Evolutionary conservation across 1,140 invertebrate genomes (phyloP).

Genomic region (Drosophila saltans): DNA sequence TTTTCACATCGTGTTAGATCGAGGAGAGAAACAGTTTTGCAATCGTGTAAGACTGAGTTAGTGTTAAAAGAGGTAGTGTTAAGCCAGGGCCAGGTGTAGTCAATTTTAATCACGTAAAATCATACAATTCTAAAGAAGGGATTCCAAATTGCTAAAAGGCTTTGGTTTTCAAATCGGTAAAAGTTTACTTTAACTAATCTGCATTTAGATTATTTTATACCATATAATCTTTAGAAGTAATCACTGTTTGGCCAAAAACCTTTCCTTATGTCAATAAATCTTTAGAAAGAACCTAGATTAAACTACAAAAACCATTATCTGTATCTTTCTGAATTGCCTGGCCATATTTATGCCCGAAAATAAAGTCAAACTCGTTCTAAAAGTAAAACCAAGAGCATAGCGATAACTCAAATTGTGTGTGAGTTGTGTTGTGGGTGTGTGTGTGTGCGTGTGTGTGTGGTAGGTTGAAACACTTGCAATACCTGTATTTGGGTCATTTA

Average conservation of each 20-base stretch:
- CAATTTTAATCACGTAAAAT: too few relatives aligned
- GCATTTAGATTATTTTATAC: not conserved
- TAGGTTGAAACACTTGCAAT: slow-evolving; percentile 6
- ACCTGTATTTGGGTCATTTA: slow-evolving; percentile 15
- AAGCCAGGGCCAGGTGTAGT: too few relatives aligned
- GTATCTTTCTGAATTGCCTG: slow-evolving; percentile 1
- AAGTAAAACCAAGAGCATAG: slow-evolving; percentile 4
- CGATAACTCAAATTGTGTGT: slow-evolving; percentile 11
- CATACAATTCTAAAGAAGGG: too few relatives aligned
- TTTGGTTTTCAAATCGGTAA: too few relatives aligned
- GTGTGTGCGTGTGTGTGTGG: not conserved
- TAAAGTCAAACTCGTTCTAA: slow-evolving; percentile 1
- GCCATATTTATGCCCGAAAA: slow-evolving; percentile 5
- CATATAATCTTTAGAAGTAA: not conserved
- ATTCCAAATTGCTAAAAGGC: too few relatives aligned
- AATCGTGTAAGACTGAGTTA: too few relatives aligned
- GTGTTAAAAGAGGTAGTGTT: too few relatives aligned
- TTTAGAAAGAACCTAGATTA: slow-evolving; percentile 3
- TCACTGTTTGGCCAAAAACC: not conserved
- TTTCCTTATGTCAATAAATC: not conserved
- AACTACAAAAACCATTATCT: slow-evolving; percentile 3
- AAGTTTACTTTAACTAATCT: not conserved
- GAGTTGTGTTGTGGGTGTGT: not conserved
- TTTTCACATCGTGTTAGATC: too few relatives aligned
- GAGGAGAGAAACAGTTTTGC: too few relatives aligned